These are phyloP conservation scores for Mya arenaria DNA, from an alignment of 1,140 invertebrate species.

Conservation along the genomic window DNA sequence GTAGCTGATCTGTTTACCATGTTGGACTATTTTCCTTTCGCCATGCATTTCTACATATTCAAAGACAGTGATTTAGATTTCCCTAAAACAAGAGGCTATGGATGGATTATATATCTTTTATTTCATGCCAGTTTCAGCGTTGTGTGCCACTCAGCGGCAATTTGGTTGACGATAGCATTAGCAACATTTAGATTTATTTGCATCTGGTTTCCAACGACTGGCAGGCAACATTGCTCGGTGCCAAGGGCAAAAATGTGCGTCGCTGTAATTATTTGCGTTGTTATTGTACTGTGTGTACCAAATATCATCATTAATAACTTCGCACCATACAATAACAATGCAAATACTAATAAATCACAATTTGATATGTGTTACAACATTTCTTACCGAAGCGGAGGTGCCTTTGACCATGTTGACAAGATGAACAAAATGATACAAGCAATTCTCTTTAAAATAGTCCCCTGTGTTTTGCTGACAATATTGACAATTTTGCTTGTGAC, in stretches of 20 bases:
- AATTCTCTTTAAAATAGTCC: conserved; percentile 80
- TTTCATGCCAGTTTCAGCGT: conserved; percentile 86
- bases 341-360: conserved; percentile 15
- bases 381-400: conserved; percentile 17
- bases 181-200: conserved; percentile 97
- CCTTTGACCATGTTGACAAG: conserved; percentile 52
- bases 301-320: conserved; percentile 84
- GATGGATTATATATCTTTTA: conserved; percentile 74
- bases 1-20: conserved; percentile 94
- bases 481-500: conserved; percentile 81
- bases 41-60: conserved; percentile 84
- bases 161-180: conserved; percentile 94
- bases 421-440: conserved; percentile 79
- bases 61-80: conserved; percentile 55
- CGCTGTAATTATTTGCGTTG: conserved; percentile 87
- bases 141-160: conserved; percentile 96
- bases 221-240: conserved; percentile 88
- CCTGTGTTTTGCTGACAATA: conserved; percentile 81
- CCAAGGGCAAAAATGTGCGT: conserved; percentile 88
- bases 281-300: conserved; percentile 89
- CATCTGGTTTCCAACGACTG: conserved; percentile 89
- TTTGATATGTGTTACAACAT: conserved; percentile 22
- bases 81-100: conserved; percentile 60
- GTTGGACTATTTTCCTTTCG: conserved; percentile 93
- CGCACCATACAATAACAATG: background rate